Evolutionary conservation across 2,797 vertebrate species (phyloP), one percentile per base, ranked within the genome.

Genomic region (Sphenopsis melanotis): DNA sequence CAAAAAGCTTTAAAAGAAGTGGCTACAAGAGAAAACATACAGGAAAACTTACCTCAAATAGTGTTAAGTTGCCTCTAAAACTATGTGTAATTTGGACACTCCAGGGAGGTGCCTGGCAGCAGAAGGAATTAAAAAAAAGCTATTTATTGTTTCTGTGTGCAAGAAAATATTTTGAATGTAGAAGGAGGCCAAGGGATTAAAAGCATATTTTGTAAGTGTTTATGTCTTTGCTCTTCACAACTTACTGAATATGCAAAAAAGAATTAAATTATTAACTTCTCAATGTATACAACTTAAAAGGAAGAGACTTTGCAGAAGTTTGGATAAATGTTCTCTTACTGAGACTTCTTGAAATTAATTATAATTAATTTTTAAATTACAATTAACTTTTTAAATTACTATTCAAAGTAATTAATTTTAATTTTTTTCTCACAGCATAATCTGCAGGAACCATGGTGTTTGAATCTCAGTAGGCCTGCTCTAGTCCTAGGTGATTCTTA

Each of bases 1-100:
- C 66, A 96, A 91, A 85, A 64, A 89, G 24, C 55, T 88, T 86
- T 96, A 71, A 80, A 95, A 95, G 75, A 89, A 94, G 22, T 95
- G 93, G 89, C 77, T 97, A 26, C 71, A 94, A 57, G 78, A 87
- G 44, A 95, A 95, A 87, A 81, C 70, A 7, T 57, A 85, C 29
- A 88, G 83, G 94, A 97, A 94, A 96, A 44, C 4, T 64, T 68
- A 15, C 11, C 29, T 68, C 71, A 68, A 75, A 30, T 71, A 42
- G 8, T 32, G 3, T 77, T 49, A 76, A 42, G 1, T 53, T 88
- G 7, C 39, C 26, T 90, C 32, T 80, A 53, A 83, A 82, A 7
- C 13, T 32, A 0, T 57, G 19, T 39, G 15, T 71, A 55, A 71
- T 47, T 83, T 71, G 42, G n/a, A 36, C 34, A 26, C 59, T 77